Evolutionary conservation across 2,888 invertebrate genomes (phyloP).

Genomic region (Leucoma salicis): DNA sequence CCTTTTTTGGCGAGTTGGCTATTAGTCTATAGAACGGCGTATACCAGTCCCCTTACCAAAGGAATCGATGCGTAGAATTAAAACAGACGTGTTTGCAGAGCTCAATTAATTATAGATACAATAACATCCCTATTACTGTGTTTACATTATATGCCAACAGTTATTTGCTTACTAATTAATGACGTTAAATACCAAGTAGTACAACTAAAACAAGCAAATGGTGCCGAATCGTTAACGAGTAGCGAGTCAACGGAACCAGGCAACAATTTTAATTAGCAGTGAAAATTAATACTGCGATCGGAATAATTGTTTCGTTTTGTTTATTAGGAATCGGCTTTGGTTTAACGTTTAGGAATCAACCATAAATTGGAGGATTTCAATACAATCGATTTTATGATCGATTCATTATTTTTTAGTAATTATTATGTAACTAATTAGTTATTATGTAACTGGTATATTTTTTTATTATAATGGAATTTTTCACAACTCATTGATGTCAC

Average conservation of each 20-base stretch:
- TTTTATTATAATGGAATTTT: no score
- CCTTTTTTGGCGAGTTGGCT: no score
- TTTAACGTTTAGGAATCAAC: background rate
- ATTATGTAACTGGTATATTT: no score
- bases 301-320: slow-evolving; percentile 30
- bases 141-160: background rate
- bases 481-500: no score
- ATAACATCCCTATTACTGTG: background rate
- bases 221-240: slow-evolving; percentile 20
- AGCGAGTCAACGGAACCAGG: slow-evolving; percentile 9
- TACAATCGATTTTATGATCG: background rate
- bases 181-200: slow-evolving; percentile 26
- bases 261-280: slow-evolving; percentile 32
- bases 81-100: no score
- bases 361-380: background rate
- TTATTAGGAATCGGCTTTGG: slow-evolving; percentile 11
- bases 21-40: no score
- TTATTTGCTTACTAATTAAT: slow-evolving; percentile 28
- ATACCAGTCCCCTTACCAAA: no score
- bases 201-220: slow-evolving; percentile 13
- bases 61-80: no score
- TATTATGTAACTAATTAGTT: no score
- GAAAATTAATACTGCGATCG: slow-evolving; percentile 18
- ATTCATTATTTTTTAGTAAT: no score
- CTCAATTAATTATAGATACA: no score